These are phyloP conservation scores for Chrysoperla carnea DNA, from an alignment of 1,140 invertebrate genomes.

Conservation along the genomic window DNA sequence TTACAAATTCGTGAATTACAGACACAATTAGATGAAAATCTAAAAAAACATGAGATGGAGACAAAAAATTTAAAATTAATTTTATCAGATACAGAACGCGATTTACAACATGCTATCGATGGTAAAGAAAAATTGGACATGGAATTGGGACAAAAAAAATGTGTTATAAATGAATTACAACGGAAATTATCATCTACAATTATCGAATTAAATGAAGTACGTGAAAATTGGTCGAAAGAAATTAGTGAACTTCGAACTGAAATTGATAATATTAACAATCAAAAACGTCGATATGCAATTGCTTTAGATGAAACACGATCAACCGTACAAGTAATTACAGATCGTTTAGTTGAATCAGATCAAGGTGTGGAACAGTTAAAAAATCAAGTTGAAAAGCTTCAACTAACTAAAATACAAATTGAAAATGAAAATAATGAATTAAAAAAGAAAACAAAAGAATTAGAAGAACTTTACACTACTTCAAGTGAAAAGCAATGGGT, in stretches of 20 bases:
- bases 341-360: constrained; percentile 27
- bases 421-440: constrained; percentile 9
- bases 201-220: constrained; percentile 10
- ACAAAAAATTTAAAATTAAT: constrained; percentile 24
- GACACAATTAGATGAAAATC: constrained; percentile 27
- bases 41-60: constrained; percentile 29
- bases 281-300: constrained; percentile 27
- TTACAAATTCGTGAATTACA: constrained; percentile 19
- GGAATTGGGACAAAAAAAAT: constrained; percentile 7
- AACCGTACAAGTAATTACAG: constrained; percentile 29
- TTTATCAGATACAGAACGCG: background rate
- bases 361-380: constrained; percentile 30
- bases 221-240: constrained; percentile 18
- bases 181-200: constrained; percentile 20
- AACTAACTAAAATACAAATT: constrained; percentile 12
- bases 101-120: background rate
- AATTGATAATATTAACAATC: constrained; percentile 20
- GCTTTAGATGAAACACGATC: constrained; percentile 25
- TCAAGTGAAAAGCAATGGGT: no score
- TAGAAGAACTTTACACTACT: background rate
- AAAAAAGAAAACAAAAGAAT: constrained; percentile 8
- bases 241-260: constrained; percentile 20
- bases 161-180: constrained; percentile 8
- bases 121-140: background rate
- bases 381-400: constrained; percentile 5